Percentiles rank a stretch among this genome's conserved stretches.
Conservation (phyloP, 2,797 vertebrate species). For the Morus bassanus region DNA sequence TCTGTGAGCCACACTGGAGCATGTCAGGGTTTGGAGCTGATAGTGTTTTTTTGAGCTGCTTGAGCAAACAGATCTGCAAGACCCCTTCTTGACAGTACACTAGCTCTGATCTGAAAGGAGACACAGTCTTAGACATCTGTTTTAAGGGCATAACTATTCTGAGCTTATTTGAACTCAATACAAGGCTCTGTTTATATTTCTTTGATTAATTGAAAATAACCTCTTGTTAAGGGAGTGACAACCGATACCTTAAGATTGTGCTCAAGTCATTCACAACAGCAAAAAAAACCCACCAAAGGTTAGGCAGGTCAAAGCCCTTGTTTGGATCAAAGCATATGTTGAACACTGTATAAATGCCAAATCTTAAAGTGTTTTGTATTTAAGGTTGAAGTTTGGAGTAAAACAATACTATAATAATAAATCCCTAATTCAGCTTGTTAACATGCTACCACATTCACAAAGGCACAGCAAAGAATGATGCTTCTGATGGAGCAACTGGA, state of each 20-base stretch:
- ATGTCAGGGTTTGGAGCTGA: not conserved
- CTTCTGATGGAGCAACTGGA: not conserved
- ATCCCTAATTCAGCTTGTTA: slow-evolving; percentile 37
- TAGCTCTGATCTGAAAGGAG: slow-evolving; percentile 46
- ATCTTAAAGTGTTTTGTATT: slow-evolving; percentile 47
- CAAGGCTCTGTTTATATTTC: slow-evolving; percentile 52
- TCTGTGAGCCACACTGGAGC: not conserved
- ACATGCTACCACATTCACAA: not conserved
- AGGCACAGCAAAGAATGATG: not conserved
- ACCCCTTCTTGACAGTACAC: slow-evolving; percentile 5
- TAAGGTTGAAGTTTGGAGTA: slow-evolving; percentile 44
- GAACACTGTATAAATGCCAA: slow-evolving; percentile 51
- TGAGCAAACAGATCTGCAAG: slow-evolving; percentile 23
- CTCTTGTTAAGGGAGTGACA: slow-evolving; percentile 60
- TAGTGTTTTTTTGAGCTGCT: not conserved
- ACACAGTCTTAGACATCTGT: slow-evolving; percentile 55
- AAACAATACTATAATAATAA: slow-evolving; percentile 50
- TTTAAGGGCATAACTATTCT: slow-evolving; percentile 18
- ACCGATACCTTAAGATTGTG: slow-evolving; percentile 14
- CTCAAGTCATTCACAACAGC: slow-evolving; percentile 14
- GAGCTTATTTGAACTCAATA: slow-evolving; percentile 46
- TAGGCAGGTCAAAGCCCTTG: slow-evolving; percentile 55
- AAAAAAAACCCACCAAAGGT: slow-evolving; percentile 27
- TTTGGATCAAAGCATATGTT: slow-evolving; percentile 59
- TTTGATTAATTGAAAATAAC: slow-evolving; percentile 66